phyloP scores from a whole-genome alignment of 2,888 invertebrate species.

The Artemia sinica region DNA sequence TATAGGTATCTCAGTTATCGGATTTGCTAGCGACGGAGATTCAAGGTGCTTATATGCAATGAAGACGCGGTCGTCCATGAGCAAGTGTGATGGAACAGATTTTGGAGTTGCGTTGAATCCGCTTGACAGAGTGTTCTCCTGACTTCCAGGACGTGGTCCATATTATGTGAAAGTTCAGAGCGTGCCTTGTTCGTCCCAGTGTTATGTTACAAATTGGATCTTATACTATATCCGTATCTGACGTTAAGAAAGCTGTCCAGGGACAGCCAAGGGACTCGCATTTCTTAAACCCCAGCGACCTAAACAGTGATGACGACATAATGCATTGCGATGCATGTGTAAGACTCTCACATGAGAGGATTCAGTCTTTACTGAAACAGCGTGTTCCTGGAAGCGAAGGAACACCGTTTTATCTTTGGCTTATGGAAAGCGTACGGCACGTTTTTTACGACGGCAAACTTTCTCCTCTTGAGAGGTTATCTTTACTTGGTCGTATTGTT shows the following conservation, averaged over 20 bases:
- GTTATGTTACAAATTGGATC: not conserved
- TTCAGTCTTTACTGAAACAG: not conserved
- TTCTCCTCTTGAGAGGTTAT: too few relatives aligned
- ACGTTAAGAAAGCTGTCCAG: not conserved
- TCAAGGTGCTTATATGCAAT: not conserved
- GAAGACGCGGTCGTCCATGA: not conserved
- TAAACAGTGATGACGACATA: not conserved
- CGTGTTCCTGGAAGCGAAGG: slow-evolving; percentile 7
- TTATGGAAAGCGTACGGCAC: too few relatives aligned
- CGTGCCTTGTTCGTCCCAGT: not conserved
- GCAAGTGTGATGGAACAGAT: not conserved
- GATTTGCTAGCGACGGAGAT: not conserved
- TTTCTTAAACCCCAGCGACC: not conserved
- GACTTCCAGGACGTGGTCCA: not conserved
- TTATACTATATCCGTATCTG: slow-evolving; percentile 6
- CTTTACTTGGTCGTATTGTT: too few relatives aligned
- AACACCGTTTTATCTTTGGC: not conserved
- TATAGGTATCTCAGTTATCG: too few relatives aligned
- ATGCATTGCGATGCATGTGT: not conserved
- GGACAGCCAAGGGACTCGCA: not conserved
- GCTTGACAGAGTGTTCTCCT: not conserved
- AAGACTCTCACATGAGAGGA: not conserved
- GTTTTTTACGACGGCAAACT: too few relatives aligned
- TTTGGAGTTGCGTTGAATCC: slow-evolving; percentile 5
- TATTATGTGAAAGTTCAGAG: not conserved